Evolutionary conservation across 2,797 vertebrate species (phyloP), one percentile per base, ranked within the genome.

Genomic region (Bucorvus abyssinicus): DNA sequence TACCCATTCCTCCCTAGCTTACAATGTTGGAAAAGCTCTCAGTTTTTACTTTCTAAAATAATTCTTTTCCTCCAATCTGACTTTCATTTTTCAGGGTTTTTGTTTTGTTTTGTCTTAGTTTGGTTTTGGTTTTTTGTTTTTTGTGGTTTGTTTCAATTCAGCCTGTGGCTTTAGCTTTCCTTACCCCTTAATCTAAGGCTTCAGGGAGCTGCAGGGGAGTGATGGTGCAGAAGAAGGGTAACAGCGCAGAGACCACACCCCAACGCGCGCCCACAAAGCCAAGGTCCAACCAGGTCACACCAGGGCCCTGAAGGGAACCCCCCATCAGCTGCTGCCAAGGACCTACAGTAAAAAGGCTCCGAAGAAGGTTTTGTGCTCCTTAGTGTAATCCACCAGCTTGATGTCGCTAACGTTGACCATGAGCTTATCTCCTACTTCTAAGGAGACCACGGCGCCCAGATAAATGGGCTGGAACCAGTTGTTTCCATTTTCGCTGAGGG

Each of bases 281-380:
- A 16, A 84, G 40, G 10, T 76, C 70, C 84, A 60, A 0, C 0
- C 1, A 78, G 57, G 27, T 61, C 49, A 47, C 70, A 47, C n/a
- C 27, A 6, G 5, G 59, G 21, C 59, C 76, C 73, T 53, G 52
- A 60, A 53, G 27, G 56, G 63, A 64, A 63, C 42, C 34, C 24
- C 67, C 38, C 60, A 44, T n/a, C 73, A 78, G 80, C 52, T 45
- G 81, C 69, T 59, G 40, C 60, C 71, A 71, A 60, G 20, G 6
- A 32, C 50, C 91, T 97, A 98, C 40, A 98, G 84, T 90, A 98
- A 93, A 81, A 98, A 98, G 60, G 97, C 97, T 56, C 98, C 98
- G 32, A 98, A 98, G 92, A 98, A 98, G 8, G 98, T 98, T 96
- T 97, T 98, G 74, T 98, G 95, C 87, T 98, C 97, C 65, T 96